Evolutionary conservation across 2,888 invertebrate genomes (phyloP).

Genomic region (Gandaritis pyraliata): DNA sequence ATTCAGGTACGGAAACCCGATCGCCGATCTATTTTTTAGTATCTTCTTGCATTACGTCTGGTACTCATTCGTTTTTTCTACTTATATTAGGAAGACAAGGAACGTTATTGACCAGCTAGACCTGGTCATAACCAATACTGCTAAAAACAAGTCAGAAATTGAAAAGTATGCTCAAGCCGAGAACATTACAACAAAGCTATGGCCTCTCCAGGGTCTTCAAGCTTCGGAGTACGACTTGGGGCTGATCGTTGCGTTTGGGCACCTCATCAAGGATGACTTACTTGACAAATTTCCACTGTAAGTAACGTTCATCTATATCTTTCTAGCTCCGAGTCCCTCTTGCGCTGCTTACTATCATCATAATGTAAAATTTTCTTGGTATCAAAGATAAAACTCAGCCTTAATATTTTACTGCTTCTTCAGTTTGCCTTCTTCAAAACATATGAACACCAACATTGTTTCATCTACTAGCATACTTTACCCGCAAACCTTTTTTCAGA

Average conservation of each 20-base stretch:
- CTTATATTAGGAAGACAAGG: conserved; percentile 78
- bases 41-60: background rate
- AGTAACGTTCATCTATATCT: conserved; percentile 60
- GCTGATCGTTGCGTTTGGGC: conserved; percentile 96
- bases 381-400: no score
- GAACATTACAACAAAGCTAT: conserved; percentile 85
- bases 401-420: no score
- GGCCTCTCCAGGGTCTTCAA: conserved; percentile 84
- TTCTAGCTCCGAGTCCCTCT: no score
- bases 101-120: conserved; percentile 83
- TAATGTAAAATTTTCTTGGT: no score
- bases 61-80: conserved; percentile 12
- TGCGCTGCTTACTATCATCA: no score
- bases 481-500: conserved; percentile 68
- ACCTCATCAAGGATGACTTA: conserved; percentile 91
- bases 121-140: conserved; percentile 88
- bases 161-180: conserved; percentile 87
- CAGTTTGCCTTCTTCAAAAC: no score
- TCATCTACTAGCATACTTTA: no score
- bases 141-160: conserved; percentile 85
- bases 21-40: background rate
- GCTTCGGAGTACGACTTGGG: conserved; percentile 90
- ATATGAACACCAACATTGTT: no score
- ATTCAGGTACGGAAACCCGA: conserved; percentile 80
- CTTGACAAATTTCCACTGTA: conserved; percentile 93